Percentiles rank a stretch among this genome's conserved stretches.
phyloP scores from a whole-genome alignment of 1,140 invertebrate genomes.

The Myzus persicae region DNA sequence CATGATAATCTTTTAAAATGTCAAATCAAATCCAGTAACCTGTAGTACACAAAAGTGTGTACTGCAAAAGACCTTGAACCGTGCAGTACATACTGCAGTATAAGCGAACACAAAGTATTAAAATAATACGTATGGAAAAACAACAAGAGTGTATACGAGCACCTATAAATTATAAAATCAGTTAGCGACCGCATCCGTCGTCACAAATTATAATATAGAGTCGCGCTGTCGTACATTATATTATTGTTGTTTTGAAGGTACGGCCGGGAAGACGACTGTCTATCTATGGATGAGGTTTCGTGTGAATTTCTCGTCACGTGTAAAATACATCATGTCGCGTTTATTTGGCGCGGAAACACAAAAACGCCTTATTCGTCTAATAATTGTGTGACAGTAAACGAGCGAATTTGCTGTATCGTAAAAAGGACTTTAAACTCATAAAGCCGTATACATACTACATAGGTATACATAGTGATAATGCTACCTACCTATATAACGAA shows the following conservation, averaged over 20 bases:
- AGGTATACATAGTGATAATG: not conserved
- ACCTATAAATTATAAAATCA: constrained; percentile 5
- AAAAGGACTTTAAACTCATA: not conserved
- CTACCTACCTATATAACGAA: not conserved
- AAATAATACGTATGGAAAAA: not conserved
- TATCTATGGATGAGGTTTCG: not conserved
- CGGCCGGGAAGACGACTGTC: not conserved
- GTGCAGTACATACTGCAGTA: not conserved
- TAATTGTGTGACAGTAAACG: not conserved
- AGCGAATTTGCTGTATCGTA: constrained; percentile 3
- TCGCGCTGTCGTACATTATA: not conserved
- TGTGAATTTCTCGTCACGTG: not conserved
- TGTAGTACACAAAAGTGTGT: too few species aligned
- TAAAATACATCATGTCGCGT: not conserved
- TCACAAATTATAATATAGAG: not conserved
- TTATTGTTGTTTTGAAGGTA: not conserved
- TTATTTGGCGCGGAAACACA: not conserved
- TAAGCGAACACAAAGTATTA: not conserved
- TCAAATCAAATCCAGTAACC: too few species aligned
- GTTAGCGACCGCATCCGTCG: constrained; percentile 15
- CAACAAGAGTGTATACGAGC: not conserved
- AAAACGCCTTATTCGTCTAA: not conserved
- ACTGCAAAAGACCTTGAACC: not conserved
- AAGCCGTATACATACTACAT: too few species aligned
- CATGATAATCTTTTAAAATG: too few species aligned